Conservation (phyloP, 2,888 invertebrate species). For the Dione vanillae region DNA sequence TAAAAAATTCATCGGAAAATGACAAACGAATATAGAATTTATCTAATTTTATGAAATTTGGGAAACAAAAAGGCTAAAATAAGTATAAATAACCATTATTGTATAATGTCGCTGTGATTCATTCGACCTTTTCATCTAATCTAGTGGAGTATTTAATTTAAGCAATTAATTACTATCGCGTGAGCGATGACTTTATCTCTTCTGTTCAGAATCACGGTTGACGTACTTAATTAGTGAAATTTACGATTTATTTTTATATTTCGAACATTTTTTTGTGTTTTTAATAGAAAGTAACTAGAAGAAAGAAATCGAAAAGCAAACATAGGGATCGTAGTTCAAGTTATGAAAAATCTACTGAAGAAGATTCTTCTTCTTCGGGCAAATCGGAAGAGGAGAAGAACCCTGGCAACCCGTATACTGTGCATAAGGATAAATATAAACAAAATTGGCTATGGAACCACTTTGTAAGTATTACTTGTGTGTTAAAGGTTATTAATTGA, state of each 20-base stretch:
- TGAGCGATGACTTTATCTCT: slow-evolving; percentile 14
- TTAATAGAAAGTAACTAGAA: slow-evolving; percentile 25
- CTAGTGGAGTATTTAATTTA: slow-evolving; percentile 25
- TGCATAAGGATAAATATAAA: slow-evolving; percentile 66
- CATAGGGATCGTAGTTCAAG: slow-evolving; percentile 29
- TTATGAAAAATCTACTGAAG: slow-evolving; percentile 11
- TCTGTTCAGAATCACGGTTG: slow-evolving; percentile 5
- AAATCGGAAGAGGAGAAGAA: slow-evolving; percentile 61
- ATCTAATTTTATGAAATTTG: too few species aligned
- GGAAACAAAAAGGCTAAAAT: background rate
- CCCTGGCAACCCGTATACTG: slow-evolving; percentile 70
- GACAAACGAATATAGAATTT: too few species aligned
- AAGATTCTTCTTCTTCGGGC: slow-evolving; percentile 31
- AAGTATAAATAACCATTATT: background rate
- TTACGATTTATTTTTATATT: background rate
- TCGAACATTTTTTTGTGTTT: too few species aligned
- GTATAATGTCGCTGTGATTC: slow-evolving; percentile 6
- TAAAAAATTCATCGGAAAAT: too few species aligned
- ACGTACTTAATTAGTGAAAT: slow-evolving; percentile 18
- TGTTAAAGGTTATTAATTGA: too few species aligned
- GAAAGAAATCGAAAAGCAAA: slow-evolving; percentile 28
- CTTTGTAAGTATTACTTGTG: slow-evolving; percentile 36
- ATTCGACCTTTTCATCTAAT: slow-evolving; percentile 25
- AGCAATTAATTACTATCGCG: slow-evolving; percentile 25
- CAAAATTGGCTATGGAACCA: slow-evolving; percentile 73